These are phyloP conservation scores for Conger conger DNA, from an alignment of 2,113 vertebrate genomes.

Conservation along the genomic window DNA sequence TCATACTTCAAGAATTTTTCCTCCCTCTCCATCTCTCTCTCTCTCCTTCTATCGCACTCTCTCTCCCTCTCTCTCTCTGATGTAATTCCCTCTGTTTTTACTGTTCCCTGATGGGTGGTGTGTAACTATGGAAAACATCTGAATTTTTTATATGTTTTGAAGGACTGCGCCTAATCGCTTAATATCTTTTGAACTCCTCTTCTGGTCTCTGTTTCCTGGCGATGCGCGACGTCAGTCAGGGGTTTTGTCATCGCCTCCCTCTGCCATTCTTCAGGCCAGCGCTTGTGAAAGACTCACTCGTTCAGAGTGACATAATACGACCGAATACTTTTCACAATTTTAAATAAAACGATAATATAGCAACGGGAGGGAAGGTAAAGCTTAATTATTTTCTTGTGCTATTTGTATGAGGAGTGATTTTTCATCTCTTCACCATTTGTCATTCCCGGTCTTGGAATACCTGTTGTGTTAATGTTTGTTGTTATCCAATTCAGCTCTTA, in stretches of 20 bases:
- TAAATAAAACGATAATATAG: not conserved
- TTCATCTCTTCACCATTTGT: too few species aligned
- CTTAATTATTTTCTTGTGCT: not conserved
- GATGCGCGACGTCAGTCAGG: conserved; percentile 8
- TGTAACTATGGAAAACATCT: conserved; percentile 64
- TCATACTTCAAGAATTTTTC: conserved; percentile 73
- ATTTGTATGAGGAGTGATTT: not conserved
- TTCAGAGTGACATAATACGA: not conserved
- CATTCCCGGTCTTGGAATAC: too few species aligned
- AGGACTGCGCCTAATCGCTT: conserved; percentile 8
- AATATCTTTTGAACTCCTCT: conserved; percentile 36
- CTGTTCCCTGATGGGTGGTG: conserved; percentile 60
- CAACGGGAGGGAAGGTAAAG: not conserved
- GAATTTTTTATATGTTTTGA: conserved; percentile 52
- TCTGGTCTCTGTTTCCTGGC: conserved; percentile 27
- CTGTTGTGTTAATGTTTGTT: too few species aligned
- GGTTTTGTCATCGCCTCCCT: not conserved
- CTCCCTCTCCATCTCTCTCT: conserved; percentile 47
- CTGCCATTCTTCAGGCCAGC: not conserved
- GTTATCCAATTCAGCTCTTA: too few species aligned
- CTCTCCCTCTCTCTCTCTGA: conserved; percentile 52
- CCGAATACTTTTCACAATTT: too few species aligned
- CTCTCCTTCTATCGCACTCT: conserved; percentile 30
- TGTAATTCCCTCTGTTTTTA: conserved; percentile 59
- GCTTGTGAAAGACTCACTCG: not conserved